Base-by-base conservation (phyloP, 2,113 vertebrate species). In the Emydocephalus ijimae region DNA sequence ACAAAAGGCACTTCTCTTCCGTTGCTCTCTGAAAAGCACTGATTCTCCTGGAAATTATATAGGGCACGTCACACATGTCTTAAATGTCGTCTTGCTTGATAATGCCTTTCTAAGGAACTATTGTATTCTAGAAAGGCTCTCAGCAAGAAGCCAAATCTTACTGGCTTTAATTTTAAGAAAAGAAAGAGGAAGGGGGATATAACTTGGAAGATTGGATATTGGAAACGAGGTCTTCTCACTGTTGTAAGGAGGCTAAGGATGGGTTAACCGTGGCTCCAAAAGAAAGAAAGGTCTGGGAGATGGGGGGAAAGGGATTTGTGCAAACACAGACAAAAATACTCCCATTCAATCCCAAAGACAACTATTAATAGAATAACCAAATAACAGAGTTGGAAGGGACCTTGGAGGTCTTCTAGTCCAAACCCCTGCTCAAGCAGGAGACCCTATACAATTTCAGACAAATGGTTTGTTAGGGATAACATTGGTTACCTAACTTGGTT, bases 71-170 rank as follows among this genome's bases (percentile, higher is more conserved):
- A 48, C 93, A 88, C 96, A 91, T 90, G 95, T 97, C 95, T 95
- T 93, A 94, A 95, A 94, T 96, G 97, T 97, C 97, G 96, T 93
- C 94, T 96, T 97, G 97, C 97, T 97, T 96, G 95, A 91, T 94
- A 96, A 95, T 94, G 90, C 96, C 97, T 97, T 97, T 97, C 96
- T 96, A 97, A 97, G 97, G 97, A 97, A 97, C 97, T 97, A 57
- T 96, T 97, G n/a, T 95, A 56, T 96, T 97, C 97, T 87, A 91
- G 94, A 96, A 97, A 97, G 96, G 95, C 96, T 96, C 95, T 91
- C 26, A 95, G 34, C 90, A 61, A 94, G 95, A 96, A 96, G 96
- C 94, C 94, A 92, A 93, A 96, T 92, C 90, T 93, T 96, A 94
- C 96, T 97, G 96, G 88, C n/a, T 2, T 94, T 90, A 93, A 94